phyloP scores from a whole-genome alignment of 2,113 vertebrate species.

The Lethenteron reissneri region DNA sequence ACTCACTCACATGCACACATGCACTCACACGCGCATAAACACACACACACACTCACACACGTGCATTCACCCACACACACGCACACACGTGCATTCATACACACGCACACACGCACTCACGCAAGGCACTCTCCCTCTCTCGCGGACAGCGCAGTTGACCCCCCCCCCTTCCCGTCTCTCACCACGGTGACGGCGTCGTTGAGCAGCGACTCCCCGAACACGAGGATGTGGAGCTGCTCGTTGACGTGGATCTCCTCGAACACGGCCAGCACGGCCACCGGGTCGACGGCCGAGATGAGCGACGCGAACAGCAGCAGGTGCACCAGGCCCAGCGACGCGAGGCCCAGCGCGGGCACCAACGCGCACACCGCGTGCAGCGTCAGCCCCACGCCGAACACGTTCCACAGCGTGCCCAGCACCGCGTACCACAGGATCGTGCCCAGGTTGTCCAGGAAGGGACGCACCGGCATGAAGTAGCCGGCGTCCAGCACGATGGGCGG shows the following conservation, averaged over 20 bases:
- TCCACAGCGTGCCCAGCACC: slow-evolving; percentile 37
- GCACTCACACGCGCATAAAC: too few species aligned
- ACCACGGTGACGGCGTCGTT: slow-evolving; percentile 44
- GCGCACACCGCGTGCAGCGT: slow-evolving; percentile 40
- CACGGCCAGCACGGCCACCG: slow-evolving; percentile 35
- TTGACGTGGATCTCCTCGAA: slow-evolving; percentile 57
- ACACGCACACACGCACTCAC: too few species aligned
- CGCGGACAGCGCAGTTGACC: too few species aligned
- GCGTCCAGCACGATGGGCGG: slow-evolving; percentile 43
- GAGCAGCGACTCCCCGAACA: slow-evolving; percentile 43
- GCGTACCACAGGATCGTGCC: slow-evolving; percentile 31
- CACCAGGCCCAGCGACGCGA: slow-evolving; percentile 35
- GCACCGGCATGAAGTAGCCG: slow-evolving; percentile 45
- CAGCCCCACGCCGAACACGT: slow-evolving; percentile 35
- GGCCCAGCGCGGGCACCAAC: slow-evolving; percentile 23
- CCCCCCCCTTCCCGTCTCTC: slow-evolving; percentile 16
- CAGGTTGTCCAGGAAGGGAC: slow-evolving; percentile 41
- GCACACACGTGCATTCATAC: too few species aligned
- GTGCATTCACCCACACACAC: too few species aligned
- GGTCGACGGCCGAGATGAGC: slow-evolving; percentile 37
- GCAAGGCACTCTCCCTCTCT: too few species aligned
- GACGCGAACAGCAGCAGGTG: slow-evolving; percentile 43
- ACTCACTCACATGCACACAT: too few species aligned
- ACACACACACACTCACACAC: too few species aligned
- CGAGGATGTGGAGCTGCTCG: slow-evolving; percentile 42